Evolutionary conservation across 1,140 invertebrate genomes (phyloP), one percentile per base, ranked within the genome.

Genomic region (Reticulitermes speratus): DNA sequence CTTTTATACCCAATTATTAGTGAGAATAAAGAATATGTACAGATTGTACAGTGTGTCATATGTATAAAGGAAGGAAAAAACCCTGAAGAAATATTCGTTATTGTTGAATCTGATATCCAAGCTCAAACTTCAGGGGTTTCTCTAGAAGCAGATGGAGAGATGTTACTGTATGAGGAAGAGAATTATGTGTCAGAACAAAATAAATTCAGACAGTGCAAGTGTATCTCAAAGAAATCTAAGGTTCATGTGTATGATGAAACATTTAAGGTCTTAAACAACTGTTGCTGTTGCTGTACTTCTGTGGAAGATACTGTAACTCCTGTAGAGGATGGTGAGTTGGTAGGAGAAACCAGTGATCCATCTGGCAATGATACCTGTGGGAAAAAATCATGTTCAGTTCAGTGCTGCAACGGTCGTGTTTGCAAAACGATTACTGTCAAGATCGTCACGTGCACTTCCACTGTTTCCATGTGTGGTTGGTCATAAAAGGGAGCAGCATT

Each of bases 401-500:
- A 75, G 25, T 30, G 14, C 8, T 30, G 65, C 7, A 30, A 30
- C 65, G 9, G 8, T 75, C 16, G 1, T 9, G 12, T 7, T 11
- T 30, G 83, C 88, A 16, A 84, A 86, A 44, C 85, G 87, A 55
- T 82, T 89, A 83, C 88, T 92, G 23, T 88, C 88, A 7, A 88
- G 88, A 81, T 87, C 91, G 25, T 83, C 69, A 8, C 87, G 88
- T 38, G 23, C 38, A 38, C 81, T 87, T 8, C 88, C 88, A 12
- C 44, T 88, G 25, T 52, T 88, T 48, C 88, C 89, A 19, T 88
- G 88, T 85, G 87, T 89, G 30, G 87, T 89, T 23, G 88, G 88
- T 11, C 88, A 88, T 83, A 83, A 87, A 44, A 65, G 69, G 30
- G 55, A 85, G n/a, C 25, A 44, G 44, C 2, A 45, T 25, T 85